These are phyloP conservation scores for Atherinosoma microstoma DNA, from an alignment of 2,797 vertebrate genomes.

Conservation along the genomic window DNA sequence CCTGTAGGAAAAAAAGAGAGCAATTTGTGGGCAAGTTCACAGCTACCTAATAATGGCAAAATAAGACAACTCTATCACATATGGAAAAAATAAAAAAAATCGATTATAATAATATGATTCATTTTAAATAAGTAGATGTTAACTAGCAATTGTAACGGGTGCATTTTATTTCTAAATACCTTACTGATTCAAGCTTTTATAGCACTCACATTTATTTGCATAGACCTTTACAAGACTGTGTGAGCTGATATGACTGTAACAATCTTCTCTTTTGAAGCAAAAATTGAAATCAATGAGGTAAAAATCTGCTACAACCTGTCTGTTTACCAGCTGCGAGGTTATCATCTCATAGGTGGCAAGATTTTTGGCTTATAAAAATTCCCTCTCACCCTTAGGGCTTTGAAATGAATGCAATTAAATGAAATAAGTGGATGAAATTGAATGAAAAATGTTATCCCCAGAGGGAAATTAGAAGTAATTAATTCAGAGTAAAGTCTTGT, in stretches of 20 bases:
- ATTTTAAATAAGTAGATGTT: neutral
- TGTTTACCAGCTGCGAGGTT: neutral
- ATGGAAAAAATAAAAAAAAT: neutral
- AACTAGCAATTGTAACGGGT: neutral
- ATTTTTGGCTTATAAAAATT: neutral
- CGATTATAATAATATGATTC: too few relatives aligned
- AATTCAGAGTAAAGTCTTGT: neutral
- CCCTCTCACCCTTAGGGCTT: neutral
- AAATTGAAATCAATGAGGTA: slow-evolving; percentile 5
- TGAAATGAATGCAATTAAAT: neutral
- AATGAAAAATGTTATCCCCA: neutral
- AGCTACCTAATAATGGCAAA: neutral
- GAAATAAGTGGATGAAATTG: neutral
- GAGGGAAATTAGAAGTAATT: neutral
- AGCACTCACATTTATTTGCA: neutral
- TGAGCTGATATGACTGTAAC: slow-evolving; percentile 2
- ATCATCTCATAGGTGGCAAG: neutral
- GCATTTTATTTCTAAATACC: neutral
- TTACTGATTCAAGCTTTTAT: neutral
- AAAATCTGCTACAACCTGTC: neutral
- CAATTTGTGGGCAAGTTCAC: neutral
- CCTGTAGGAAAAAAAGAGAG: slow-evolving; percentile 37
- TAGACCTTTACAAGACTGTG: neutral
- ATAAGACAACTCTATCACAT: neutral
- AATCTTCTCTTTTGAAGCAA: slow-evolving; percentile 2